Evolutionary conservation across 2,888 invertebrate species (phyloP), one percentile per base, ranked within the genome.

Genomic region (Drosophila cognata): DNA sequence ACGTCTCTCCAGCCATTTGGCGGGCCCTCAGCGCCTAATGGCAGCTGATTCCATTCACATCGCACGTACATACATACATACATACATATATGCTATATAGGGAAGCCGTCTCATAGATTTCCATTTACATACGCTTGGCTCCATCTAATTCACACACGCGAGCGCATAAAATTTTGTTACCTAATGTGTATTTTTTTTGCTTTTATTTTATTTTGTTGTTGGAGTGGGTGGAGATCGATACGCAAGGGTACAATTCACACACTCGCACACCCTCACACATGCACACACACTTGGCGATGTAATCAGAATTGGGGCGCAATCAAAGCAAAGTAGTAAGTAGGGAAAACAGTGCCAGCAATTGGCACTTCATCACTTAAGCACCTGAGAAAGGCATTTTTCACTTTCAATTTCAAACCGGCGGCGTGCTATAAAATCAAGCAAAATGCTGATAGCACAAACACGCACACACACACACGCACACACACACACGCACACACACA

Each of bases 321-420:
- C 85, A 88, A 75, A 74, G 79, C 43, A 69, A 79, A 74, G 75
- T 65, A 60, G 74, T 67, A 64, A 43, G 64, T 53, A 36, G 59
- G 48, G 33, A 59, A 62, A 76, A 56, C 43, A 56, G 55, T 36
- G 58, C 21, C 59, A 56, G 38, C 88, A 89, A 88, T 89, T 90
- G 89, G 76, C 90, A 90, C 88, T 88, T 86, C 88, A 90, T 89
- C 86, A 88, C 84, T 82, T 83, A 88, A 83, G 86, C 87, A 90
- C 87, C 87, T 88, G 84, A 80, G 84, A 79, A 85, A 81, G 69
- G 82, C 88, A 90, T 90, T 90, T 90, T 90, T 90, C 89, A 90
- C 89, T 90, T 90, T 90, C 90, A 89, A 88, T 90, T 90, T 88
- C 77, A 75, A 77, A 51, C 66, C 70, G 67, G 77, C 81, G 82